These are phyloP conservation scores for Xiphophorus hellerii DNA, from an alignment of 2,113 vertebrate species.

Conservation along the genomic window DNA sequence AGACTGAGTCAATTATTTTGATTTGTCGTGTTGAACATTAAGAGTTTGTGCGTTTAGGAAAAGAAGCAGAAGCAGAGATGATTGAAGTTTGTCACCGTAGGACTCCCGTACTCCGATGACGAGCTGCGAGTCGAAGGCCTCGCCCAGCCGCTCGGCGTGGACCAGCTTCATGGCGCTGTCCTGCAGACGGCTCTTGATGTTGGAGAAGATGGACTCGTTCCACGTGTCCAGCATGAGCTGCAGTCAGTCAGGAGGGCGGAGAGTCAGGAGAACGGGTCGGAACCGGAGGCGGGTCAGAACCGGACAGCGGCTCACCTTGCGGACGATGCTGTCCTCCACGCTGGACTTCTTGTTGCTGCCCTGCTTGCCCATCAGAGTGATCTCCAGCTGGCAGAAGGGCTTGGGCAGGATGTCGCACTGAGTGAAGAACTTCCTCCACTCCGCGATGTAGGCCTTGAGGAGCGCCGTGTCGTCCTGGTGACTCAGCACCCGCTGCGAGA, in stretches of 20 bases:
- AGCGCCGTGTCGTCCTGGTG: slow-evolving; percentile 98
- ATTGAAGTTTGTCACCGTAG: slow-evolving; percentile 85
- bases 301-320: slow-evolving; percentile 82
- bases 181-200: slow-evolving; percentile 97
- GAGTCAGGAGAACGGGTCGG: too few relatives aligned
- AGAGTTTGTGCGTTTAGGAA: too few relatives aligned
- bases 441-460: slow-evolving; percentile 96
- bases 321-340: slow-evolving; percentile 97
- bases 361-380: slow-evolving; percentile 98
- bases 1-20: too few relatives aligned
- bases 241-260: not conserved
- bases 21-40: too few relatives aligned
- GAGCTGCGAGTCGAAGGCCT: slow-evolving; percentile 98
- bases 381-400: slow-evolving; percentile 91
- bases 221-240: slow-evolving; percentile 99
- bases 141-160: slow-evolving; percentile 94
- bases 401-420: slow-evolving; percentile 90
- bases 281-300: not conserved
- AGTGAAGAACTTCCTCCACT: slow-evolving; percentile 95
- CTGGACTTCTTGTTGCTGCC: slow-evolving; percentile 98
- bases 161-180: slow-evolving; percentile 99
- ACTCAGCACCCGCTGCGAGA: slow-evolving; percentile 90
- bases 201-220: slow-evolving; percentile 99
- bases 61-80: too few relatives aligned
- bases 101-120: slow-evolving; percentile 98